A percentile compares a stretch with the other conserved stretches of the same genome.
phyloP scores from a whole-genome alignment of 2,888 invertebrate genomes.

The Choreutis nemorana region DNA sequence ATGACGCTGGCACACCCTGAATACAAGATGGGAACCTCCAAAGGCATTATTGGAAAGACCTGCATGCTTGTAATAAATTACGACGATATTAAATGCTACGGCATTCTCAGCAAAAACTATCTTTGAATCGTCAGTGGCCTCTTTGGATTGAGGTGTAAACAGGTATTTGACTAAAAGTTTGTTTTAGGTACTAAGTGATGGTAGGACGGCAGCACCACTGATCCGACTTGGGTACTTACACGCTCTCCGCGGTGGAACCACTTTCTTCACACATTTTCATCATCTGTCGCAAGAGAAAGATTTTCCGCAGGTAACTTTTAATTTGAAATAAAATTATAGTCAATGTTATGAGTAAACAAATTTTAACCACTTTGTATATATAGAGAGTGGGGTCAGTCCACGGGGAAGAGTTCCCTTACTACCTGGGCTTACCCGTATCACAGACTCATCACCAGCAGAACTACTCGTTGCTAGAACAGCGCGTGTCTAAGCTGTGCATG shows the following conservation, averaged over 20 bases:
- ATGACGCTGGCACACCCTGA: constrained; percentile 40
- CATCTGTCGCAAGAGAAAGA: constrained; percentile 85
- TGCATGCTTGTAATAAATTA: constrained; percentile 29
- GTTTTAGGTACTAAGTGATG: constrained; percentile 81
- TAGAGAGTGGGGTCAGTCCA: constrained; percentile 83
- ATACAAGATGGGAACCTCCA: constrained; percentile 33
- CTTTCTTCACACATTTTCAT: constrained; percentile 88
- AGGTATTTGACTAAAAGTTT: too few relatives aligned
- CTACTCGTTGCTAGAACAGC: constrained; percentile 79
- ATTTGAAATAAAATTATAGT: constrained; percentile 4
- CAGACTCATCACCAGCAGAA: constrained; percentile 68
- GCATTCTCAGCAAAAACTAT: constrained; percentile 9
- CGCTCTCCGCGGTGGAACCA: constrained; percentile 78
- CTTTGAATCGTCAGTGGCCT: constrained; percentile 8
- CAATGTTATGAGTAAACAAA: too few relatives aligned
- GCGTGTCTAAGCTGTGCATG: constrained; percentile 79
- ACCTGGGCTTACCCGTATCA: constrained; percentile 81
- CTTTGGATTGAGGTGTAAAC: too few relatives aligned
- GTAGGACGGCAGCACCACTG: constrained; percentile 87
- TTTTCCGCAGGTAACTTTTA: constrained; percentile 76
- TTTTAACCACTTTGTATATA: constrained; percentile 20
- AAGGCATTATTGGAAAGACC: constrained; percentile 38
- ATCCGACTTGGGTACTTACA: constrained; percentile 83
- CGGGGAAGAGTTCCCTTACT: constrained; percentile 87
- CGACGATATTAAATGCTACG: constrained; percentile 17